Evolutionary conservation across 2,888 invertebrate species (phyloP).

Genomic region (Choristoneura rosaceana): DNA sequence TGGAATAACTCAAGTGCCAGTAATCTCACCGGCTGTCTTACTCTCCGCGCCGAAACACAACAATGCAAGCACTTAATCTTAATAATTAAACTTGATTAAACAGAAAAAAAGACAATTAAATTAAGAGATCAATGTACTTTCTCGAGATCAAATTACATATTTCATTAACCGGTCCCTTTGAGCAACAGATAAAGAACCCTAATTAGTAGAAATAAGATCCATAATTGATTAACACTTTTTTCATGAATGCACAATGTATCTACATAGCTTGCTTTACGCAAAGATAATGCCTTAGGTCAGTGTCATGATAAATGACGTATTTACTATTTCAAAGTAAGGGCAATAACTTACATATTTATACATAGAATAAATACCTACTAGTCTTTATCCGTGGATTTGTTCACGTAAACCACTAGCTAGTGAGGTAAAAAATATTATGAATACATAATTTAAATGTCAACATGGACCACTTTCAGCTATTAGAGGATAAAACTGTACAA

Average conservation of each 20-base stretch:
- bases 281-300: background rate
- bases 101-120: background rate
- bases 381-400: too few species aligned
- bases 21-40: too few species aligned
- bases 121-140: slow-evolving; percentile 1
- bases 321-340: background rate
- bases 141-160: background rate
- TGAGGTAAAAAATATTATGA: too few species aligned
- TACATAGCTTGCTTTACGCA: background rate
- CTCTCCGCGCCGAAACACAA: too few species aligned
- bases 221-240: background rate
- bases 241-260: background rate
- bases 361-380: too few species aligned
- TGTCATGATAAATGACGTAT: background rate
- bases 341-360: background rate
- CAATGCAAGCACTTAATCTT: too few species aligned
- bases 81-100: background rate
- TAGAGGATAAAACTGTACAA: too few species aligned
- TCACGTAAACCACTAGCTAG: too few species aligned
- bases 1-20: too few species aligned
- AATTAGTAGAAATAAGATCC: background rate
- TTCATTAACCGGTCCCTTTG: background rate
- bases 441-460: too few species aligned
- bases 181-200: background rate
- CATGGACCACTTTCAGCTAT: too few species aligned